Conservation (phyloP, 2,113 vertebrate species). For the Conger conger region DNA sequence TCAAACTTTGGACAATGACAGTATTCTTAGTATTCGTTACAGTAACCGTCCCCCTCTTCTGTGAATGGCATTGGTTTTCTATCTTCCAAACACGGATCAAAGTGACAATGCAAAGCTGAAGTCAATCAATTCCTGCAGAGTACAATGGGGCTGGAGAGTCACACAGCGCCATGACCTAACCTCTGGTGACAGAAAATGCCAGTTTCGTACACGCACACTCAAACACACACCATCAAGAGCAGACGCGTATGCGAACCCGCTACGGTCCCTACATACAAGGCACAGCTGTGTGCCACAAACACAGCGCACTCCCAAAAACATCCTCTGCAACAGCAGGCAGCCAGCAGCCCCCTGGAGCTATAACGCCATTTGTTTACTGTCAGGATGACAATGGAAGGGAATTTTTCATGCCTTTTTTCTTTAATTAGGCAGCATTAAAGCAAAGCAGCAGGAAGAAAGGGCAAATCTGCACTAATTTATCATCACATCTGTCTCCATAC, state of each 20-base stretch:
- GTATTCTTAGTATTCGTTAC: not conserved
- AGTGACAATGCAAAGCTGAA: constrained; percentile 11
- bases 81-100: not conserved
- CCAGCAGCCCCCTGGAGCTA: constrained; percentile 27
- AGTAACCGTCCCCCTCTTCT: not conserved
- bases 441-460: constrained; percentile 19
- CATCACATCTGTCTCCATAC: constrained; percentile 41
- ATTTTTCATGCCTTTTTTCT: constrained; percentile 40
- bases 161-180: constrained; percentile 41
- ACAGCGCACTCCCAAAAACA: not conserved
- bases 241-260: constrained; percentile 16
- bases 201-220: constrained; percentile 13
- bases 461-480: constrained; percentile 44
- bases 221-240: not conserved
- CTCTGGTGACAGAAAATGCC: constrained; percentile 2
- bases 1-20: constrained; percentile 10
- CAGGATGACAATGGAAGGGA: constrained; percentile 43
- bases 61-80: not conserved
- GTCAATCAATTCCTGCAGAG: not conserved
- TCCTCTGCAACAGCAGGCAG: constrained; percentile 4
- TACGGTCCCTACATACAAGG: constrained; percentile 3
- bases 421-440: constrained; percentile 52
- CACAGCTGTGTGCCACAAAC: not conserved
- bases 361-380: constrained; percentile 48
- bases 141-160: constrained; percentile 31